Evolutionary conservation across 2,113 vertebrate genomes (phyloP).

Genomic region (Pseudorectes ferrugineus): DNA sequence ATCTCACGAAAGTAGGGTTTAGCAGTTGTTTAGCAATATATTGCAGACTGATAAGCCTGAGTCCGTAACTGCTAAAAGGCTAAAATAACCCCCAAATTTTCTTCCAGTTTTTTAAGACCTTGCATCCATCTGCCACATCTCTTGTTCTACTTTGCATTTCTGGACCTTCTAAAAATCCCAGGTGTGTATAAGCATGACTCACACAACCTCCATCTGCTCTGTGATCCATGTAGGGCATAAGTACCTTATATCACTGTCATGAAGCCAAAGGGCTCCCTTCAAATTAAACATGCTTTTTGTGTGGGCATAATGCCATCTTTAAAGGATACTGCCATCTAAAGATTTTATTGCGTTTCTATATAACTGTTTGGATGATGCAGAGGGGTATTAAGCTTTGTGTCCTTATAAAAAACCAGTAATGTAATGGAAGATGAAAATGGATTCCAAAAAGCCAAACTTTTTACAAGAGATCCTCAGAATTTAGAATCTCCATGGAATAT

Average conservation of each 20-base stretch:
- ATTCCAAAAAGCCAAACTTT: not conserved
- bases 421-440: not conserved
- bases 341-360: not conserved
- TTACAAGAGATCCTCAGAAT: not conserved
- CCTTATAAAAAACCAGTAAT: not conserved
- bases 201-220: constrained; percentile 37
- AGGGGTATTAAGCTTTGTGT: not conserved
- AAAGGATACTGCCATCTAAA: not conserved
- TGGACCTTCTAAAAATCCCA: constrained; percentile 18
- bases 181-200: constrained; percentile 20
- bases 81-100: not conserved
- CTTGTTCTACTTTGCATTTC: not conserved
- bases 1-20: not conserved
- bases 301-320: not conserved
- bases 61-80: not conserved
- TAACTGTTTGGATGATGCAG: not conserved
- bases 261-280: not conserved
- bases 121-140: not conserved
- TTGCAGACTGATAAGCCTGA: not conserved
- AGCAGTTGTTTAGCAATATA: not conserved
- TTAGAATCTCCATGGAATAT: not conserved
- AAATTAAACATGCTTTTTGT: not conserved
- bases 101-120: not conserved
- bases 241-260: not conserved
- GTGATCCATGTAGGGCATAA: not conserved